phyloP scores from a whole-genome alignment of 2,113 vertebrate species.

The Thermophis baileyi region DNA sequence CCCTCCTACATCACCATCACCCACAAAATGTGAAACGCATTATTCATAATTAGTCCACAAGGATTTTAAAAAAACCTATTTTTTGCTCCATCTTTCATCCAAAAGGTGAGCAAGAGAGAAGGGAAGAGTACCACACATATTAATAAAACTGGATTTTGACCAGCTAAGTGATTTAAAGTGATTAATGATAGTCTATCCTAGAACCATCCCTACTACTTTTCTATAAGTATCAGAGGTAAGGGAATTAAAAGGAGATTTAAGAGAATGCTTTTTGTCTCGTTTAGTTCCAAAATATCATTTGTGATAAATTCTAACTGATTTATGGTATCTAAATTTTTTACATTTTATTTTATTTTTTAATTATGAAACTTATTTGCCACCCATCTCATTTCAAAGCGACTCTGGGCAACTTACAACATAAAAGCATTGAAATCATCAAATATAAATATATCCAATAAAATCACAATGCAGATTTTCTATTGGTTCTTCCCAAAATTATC shows the following conservation, averaged over 20 bases:
- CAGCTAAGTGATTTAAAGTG: slow-evolving; percentile 53
- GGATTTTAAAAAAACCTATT: slow-evolving; percentile 31
- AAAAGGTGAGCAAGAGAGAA: slow-evolving; percentile 40
- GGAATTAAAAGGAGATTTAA: not conserved
- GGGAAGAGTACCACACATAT: slow-evolving; percentile 41
- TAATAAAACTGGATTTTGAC: slow-evolving; percentile 66
- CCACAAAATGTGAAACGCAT: slow-evolving; percentile 44
- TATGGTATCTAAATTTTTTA: not conserved
- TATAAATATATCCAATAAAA: not conserved
- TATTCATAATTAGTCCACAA: slow-evolving; percentile 60
- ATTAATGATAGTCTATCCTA: slow-evolving; percentile 43
- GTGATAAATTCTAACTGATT: not conserved
- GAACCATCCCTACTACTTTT: slow-evolving; percentile 12
- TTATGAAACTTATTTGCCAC: not conserved
- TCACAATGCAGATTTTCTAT: not conserved
- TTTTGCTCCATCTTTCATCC: slow-evolving; percentile 45
- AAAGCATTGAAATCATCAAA: not conserved
- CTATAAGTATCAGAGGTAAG: not conserved
- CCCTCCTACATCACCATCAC: slow-evolving; percentile 39
- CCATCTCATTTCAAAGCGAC: not conserved
- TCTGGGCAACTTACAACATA: not conserved
- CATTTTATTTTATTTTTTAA: not conserved
- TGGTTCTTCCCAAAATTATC: not conserved
- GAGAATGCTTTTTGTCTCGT: not conserved
- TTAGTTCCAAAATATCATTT: not conserved